Base-by-base conservation (phyloP, 2,797 vertebrate species). In the Notoglanidium macrostoma region DNA sequence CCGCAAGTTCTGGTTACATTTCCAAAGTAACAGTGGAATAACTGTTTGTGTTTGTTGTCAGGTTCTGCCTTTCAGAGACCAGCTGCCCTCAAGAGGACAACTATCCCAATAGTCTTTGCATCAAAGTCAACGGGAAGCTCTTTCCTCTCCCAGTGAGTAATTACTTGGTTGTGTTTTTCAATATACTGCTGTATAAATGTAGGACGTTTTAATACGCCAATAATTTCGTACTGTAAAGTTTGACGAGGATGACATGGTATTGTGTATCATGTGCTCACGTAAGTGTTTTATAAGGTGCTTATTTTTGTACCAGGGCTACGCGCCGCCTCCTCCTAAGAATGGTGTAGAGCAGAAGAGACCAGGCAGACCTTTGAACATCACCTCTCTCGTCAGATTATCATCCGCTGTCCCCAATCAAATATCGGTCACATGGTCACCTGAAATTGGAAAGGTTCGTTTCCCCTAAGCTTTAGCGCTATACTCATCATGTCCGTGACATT, bases 341-440 rank as follows among this genome's bases (percentile, higher is more conserved):
- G 98, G 98, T 11, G 97, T 99, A 83, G 98, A 99, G 83, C 98
- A 98, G 94, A 99, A 99, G 91, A 96, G 98, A 92, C 97, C 97
- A 10, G 98, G 97, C 32, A 96, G 97, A 29, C 97, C 98, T 17
- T 93, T 99, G 35, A 99, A 99, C 91, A 99, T 99, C 73, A 99
- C 98, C 0, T 98, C 98, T 72, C 93, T 98, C 26, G 97, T 99
- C 84, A 95, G 98, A 83, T 92, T 99, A 55, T 98, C 98, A 0
- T 98, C 98, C 21, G 98, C 98, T 2, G 98, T 99, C 88, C 98
- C 98, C 92, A 99, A 99, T 92, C 98, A 99, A 94, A 98, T 99
- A 88, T 98, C 98, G 23, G 97, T 99, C 86, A 98, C 98, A 0
- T 99, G 98, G 98, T 96, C 98, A 55, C 98, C 97, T 86, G 98